Percentiles rank a stretch among this genome's conserved stretches.
Conservation (phyloP, 2,113 vertebrate species). For the Trematocara marginatum region DNA sequence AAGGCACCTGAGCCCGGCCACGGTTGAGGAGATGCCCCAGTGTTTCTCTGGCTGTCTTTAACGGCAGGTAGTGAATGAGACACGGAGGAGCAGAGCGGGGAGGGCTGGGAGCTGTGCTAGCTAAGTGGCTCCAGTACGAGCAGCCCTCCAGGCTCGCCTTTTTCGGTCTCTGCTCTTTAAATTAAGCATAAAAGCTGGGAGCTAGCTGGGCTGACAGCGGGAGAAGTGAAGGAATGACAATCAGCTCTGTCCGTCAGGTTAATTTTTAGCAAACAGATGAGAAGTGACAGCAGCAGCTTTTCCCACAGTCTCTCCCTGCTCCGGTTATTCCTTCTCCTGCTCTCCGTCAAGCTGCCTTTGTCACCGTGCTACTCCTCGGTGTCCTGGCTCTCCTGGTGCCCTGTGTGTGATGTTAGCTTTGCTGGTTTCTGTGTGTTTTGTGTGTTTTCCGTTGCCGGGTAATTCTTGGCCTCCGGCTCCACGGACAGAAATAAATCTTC, state of each 20-base stretch:
- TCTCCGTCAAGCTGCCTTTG: background rate
- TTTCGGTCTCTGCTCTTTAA: background rate
- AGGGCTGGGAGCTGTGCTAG: background rate
- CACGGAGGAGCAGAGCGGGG: background rate
- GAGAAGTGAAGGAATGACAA: background rate
- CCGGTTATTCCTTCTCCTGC: background rate
- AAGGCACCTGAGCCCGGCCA: background rate
- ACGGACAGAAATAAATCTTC: constrained; percentile 1
- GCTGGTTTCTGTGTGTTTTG: background rate
- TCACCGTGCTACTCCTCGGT: background rate
- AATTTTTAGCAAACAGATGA: constrained; percentile 47
- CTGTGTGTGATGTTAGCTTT: background rate
- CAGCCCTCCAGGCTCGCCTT: background rate
- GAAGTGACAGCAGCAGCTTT: constrained; percentile 22
- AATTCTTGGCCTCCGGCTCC: constrained; percentile 16
- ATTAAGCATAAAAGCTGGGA: background rate
- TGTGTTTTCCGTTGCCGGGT: constrained; percentile 16
- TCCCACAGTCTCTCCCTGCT: background rate
- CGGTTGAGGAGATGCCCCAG: background rate
- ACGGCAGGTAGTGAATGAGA: background rate
- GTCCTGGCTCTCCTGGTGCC: background rate
- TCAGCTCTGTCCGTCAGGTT: background rate
- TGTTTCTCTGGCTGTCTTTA: background rate
- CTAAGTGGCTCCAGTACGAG: background rate
- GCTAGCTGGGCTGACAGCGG: background rate